Evolutionary conservation across 2,797 vertebrate genomes (phyloP).

Genomic region (Sitta carolinensis): DNA sequence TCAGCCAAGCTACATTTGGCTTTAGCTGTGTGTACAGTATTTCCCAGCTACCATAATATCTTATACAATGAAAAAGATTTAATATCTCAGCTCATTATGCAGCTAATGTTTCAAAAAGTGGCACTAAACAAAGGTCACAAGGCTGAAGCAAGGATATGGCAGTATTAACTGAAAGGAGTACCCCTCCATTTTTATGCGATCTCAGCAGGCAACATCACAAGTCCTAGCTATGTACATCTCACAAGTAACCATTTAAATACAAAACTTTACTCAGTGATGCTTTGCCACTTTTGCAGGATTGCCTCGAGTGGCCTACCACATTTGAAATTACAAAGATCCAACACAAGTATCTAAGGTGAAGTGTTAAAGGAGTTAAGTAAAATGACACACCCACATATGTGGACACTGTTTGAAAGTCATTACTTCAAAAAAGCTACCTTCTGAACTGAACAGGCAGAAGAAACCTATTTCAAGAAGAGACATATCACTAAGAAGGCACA

Average conservation of each 20-base stretch:
- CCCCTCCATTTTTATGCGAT: not conserved
- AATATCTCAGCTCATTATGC: not conserved
- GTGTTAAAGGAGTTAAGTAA: not conserved
- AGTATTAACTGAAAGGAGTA: not conserved
- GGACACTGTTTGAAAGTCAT: not conserved
- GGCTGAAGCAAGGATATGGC: not conserved
- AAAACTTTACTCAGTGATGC: not conserved
- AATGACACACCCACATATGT: accelerated
- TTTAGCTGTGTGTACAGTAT: not conserved
- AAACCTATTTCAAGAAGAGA: not conserved
- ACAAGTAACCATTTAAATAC: not conserved
- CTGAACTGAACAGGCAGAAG: not conserved
- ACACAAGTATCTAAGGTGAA: not conserved
- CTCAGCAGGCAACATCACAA: not conserved
- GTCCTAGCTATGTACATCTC: not conserved
- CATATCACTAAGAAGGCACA: not conserved
- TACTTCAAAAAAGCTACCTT: not conserved
- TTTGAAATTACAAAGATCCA: not conserved
- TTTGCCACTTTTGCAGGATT: not conserved
- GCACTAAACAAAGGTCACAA: not conserved
- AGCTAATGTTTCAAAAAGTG: not conserved
- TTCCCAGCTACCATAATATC: not conserved
- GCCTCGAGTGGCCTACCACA: not conserved
- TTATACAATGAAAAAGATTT: not conserved
- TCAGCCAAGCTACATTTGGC: not conserved